Conservation (phyloP, 2,113 vertebrate species). For the Pseudopodoces humilis region DNA sequence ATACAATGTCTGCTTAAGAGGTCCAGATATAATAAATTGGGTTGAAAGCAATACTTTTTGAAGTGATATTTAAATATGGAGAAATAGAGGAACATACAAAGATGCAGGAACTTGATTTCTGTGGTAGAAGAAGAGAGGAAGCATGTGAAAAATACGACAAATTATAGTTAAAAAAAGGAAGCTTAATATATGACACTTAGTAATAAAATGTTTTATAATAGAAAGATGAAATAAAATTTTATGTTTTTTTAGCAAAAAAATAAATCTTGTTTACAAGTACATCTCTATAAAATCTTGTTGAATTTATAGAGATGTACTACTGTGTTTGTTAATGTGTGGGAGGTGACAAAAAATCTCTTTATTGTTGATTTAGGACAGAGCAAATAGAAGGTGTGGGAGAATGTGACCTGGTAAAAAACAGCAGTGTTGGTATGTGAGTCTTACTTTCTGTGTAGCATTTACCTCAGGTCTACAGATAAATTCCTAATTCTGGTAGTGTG, state of each 20-base stretch:
- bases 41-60: neutral
- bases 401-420: neutral
- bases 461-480: neutral
- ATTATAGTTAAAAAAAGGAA: neutral
- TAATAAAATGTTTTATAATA: neutral
- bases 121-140: neutral
- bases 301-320: neutral
- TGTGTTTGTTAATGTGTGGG: neutral
- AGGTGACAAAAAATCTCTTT: neutral
- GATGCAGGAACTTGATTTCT: neutral
- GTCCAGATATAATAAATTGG: neutral
- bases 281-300: neutral
- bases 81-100: neutral
- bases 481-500: neutral
- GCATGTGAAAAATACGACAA: neutral
- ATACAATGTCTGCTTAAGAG: neutral
- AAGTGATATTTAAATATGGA: neutral
- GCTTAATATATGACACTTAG: neutral
- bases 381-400: neutral
- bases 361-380: neutral
- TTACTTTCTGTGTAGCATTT: neutral
- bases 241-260: neutral
- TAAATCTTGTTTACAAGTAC: too few relatives aligned
- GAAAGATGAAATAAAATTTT: neutral
- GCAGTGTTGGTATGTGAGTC: neutral